Conservation (phyloP, 2,113 vertebrate species). For the Mesocricetus auratus region DNA sequence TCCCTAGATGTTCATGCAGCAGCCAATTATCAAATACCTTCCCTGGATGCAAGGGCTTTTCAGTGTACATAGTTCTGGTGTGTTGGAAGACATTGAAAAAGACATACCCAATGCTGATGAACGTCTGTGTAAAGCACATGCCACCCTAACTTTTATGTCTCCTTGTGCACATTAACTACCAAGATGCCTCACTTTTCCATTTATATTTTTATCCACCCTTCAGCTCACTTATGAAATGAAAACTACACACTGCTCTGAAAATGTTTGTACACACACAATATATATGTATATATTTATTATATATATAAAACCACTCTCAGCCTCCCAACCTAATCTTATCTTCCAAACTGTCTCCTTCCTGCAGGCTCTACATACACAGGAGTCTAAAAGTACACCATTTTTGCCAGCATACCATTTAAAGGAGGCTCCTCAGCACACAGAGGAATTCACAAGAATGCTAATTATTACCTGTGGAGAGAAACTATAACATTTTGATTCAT, state of each 20-base stretch:
- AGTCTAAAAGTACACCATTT: not conserved
- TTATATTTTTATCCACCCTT: not conserved
- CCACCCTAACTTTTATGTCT: not conserved
- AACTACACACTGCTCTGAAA: not conserved
- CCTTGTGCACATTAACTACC: not conserved
- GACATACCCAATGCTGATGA: accelerated
- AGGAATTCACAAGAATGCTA: conserved; percentile 78
- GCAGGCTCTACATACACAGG: conserved; percentile 21
- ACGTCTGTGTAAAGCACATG: not conserved
- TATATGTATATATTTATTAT: too few species aligned
- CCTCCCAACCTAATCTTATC: too few species aligned
- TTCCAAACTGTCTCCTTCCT: conserved; percentile 42
- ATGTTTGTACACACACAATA: not conserved
- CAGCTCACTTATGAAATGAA: not conserved
- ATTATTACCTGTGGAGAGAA: conserved; percentile 80
- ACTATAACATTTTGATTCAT: conserved; percentile 81
- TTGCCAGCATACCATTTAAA: conserved; percentile 68
- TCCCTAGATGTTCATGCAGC: accelerated
- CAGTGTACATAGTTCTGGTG: not conserved
- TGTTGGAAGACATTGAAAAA: not conserved
- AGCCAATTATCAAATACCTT: not conserved
- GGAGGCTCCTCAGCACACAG: conserved; percentile 55
- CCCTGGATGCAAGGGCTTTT: not conserved
- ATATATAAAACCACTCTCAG: too few species aligned
- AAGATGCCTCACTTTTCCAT: not conserved